phyloP scores from a whole-genome alignment of 2,888 invertebrate species.

The Auanema sp. region DNA sequence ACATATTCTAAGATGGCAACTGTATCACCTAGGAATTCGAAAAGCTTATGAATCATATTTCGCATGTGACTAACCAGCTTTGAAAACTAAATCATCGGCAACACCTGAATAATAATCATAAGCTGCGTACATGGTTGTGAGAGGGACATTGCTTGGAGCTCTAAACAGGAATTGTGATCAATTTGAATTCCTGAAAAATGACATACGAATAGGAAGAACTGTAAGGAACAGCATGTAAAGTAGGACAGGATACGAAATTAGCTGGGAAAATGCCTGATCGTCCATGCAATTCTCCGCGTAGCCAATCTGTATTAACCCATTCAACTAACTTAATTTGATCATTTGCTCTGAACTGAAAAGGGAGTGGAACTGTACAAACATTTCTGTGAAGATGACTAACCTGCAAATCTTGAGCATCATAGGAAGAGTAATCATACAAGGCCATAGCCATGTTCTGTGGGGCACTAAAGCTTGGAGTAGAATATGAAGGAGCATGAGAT shows the following conservation, averaged over 20 bases:
- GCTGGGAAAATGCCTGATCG: conserved; percentile 52
- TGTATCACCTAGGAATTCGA: conserved; percentile 21
- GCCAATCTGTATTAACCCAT: conserved; percentile 52
- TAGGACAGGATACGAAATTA: conserved; percentile 45
- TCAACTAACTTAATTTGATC: conserved; percentile 42
- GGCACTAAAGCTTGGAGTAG: neutral
- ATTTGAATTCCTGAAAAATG: too few relatives aligned
- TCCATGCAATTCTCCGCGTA: conserved; percentile 49
- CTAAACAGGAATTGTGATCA: neutral
- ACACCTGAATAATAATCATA: conserved; percentile 54
- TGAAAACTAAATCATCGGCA: conserved; percentile 29
- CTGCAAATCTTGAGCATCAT: conserved; percentile 49
- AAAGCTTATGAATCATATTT: conserved; percentile 1
- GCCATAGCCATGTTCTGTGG: conserved; percentile 37
- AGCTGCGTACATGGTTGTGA: conserved; percentile 34
- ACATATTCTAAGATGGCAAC: conserved; percentile 34
- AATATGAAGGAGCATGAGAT: too few relatives aligned
- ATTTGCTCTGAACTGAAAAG: conserved; percentile 48
- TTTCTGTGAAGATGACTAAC: conserved; percentile 22
- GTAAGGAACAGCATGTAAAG: conserved; percentile 24
- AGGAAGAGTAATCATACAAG: conserved; percentile 54
- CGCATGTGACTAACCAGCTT: conserved; percentile 15
- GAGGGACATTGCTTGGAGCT: conserved; percentile 7
- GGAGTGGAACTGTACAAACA: too few relatives aligned
- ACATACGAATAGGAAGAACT: conserved; percentile 2